Percentiles rank a stretch among this genome's conserved stretches.
phyloP scores from a whole-genome alignment of 2,888 invertebrate species.

The Cyclophora albipunctata region DNA sequence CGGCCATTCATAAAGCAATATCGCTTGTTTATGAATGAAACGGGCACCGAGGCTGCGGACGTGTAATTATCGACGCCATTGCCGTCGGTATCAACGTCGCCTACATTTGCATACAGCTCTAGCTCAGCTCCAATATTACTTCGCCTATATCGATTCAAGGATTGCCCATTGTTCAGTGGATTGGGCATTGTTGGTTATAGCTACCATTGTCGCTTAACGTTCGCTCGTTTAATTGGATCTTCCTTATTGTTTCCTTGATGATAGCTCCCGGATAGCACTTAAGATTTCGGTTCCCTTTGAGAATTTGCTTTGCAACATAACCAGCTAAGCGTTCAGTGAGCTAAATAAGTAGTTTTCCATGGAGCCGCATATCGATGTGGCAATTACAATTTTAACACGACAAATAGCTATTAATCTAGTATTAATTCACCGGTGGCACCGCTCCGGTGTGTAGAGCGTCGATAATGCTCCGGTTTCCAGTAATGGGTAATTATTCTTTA shows the following conservation, averaged over 20 bases:
- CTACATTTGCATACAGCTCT: conserved; percentile 54
- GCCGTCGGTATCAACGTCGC: conserved; percentile 46
- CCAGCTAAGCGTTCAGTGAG: not conserved
- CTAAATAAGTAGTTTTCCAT: conserved; percentile 6
- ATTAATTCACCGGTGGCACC: conserved; percentile 29
- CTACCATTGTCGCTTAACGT: conserved; percentile 42
- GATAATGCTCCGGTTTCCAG: conserved; percentile 46
- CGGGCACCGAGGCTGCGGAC: conserved; percentile 31
- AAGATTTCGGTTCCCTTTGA: conserved; percentile 18
- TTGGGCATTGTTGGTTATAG: conserved; percentile 47
- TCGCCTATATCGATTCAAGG: conserved; percentile 42
- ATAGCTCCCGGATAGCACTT: conserved; percentile 27
- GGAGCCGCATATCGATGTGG: conserved; percentile 1
- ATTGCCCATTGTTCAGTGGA: conserved; percentile 52
- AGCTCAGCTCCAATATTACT: conserved; percentile 27
- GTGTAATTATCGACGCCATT: conserved; percentile 61
- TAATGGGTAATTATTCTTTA: conserved; percentile 66
- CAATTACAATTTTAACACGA: conserved; percentile 18
- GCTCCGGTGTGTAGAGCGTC: conserved; percentile 28
- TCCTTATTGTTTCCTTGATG: conserved; percentile 40
- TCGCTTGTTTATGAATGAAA: conserved; percentile 70
- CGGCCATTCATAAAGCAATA: conserved; percentile 64
- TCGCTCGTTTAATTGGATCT: conserved; percentile 45
- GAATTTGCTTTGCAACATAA: not conserved
- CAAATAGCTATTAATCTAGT: conserved; percentile 33